These are phyloP conservation scores for Parapsyche elsis DNA, from an alignment of 1,140 invertebrate species.

Conservation along the genomic window DNA sequence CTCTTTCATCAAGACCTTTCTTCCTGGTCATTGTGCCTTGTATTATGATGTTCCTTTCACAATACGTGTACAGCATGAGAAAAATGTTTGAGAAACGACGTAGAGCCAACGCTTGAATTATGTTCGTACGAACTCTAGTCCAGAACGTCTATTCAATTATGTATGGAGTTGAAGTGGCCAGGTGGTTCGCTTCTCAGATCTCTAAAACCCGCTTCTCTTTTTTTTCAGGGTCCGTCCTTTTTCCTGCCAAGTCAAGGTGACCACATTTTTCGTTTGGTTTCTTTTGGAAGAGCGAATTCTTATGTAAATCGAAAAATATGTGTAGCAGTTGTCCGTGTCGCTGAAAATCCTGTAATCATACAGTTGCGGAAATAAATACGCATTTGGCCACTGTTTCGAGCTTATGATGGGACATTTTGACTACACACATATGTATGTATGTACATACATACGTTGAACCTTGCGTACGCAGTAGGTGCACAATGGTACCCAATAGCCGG, in stretches of 20 bases:
- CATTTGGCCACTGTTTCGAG: neutral
- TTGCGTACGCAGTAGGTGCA: neutral
- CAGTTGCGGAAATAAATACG: neutral
- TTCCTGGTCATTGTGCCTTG: neutral
- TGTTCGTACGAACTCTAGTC: slow-evolving; percentile 16
- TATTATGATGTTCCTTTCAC: neutral
- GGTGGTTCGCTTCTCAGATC: slow-evolving; percentile 14
- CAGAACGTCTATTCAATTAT: slow-evolving; percentile 32
- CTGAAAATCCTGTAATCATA: neutral
- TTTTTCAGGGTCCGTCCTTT: slow-evolving; percentile 22
- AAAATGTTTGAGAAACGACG: neutral
- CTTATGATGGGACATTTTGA: neutral
- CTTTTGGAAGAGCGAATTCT: slow-evolving; percentile 5
- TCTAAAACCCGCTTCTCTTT: slow-evolving; percentile 6
- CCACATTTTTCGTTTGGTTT: neutral
- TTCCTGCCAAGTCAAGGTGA: slow-evolving; percentile 17
- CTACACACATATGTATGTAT: too few relatives aligned
- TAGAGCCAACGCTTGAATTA: slow-evolving; percentile 11
- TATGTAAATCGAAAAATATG: neutral
- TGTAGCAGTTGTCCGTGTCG: neutral
- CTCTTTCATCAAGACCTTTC: neutral
- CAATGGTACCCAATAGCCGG: neutral
- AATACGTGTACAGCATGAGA: neutral
- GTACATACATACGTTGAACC: neutral
- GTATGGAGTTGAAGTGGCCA: slow-evolving; percentile 33